These are phyloP conservation scores for Brenthis ino DNA, from an alignment of 2,888 invertebrate genomes.

Conservation along the genomic window DNA sequence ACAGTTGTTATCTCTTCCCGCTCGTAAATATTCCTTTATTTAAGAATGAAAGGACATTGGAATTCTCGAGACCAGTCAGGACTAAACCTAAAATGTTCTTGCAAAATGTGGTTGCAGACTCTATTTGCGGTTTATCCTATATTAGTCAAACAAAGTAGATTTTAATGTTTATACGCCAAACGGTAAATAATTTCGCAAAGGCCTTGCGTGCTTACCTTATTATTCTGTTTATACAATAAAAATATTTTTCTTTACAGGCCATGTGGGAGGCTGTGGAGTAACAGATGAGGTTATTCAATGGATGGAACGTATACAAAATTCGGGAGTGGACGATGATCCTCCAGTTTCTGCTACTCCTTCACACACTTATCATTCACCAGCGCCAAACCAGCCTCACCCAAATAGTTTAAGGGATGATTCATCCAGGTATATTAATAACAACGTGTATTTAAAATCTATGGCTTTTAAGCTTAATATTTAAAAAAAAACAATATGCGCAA, in stretches of 20 bases:
- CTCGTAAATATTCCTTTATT: not conserved
- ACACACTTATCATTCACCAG: constrained; percentile 50
- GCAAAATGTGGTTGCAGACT: not conserved
- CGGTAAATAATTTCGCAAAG: no score
- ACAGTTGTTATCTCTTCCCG: constrained; percentile 1
- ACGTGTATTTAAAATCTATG: no score
- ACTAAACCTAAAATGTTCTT: not conserved
- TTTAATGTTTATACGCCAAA: not conserved
- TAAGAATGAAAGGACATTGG: not conserved
- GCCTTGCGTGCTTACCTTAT: not conserved
- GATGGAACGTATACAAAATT: constrained; percentile 95
- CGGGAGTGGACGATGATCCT: constrained; percentile 84
- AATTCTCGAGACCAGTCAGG: not conserved
- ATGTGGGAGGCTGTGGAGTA: constrained; percentile 93
- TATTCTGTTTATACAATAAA: not conserved
- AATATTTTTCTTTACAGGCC: constrained; percentile 80
- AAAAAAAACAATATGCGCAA: no score
- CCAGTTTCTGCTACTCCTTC: constrained; percentile 52
- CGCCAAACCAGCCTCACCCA: constrained; percentile 61
- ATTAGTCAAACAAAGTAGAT: not conserved
- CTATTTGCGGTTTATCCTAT: constrained; percentile 9
- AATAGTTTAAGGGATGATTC: constrained; percentile 74
- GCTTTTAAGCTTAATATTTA: no score
- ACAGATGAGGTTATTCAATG: constrained; percentile 93
- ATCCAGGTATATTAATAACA: constrained; percentile 56